These are phyloP conservation scores for Brachionus rubens DNA, from an alignment of 1,140 invertebrate genomes.

Conservation along the genomic window DNA sequence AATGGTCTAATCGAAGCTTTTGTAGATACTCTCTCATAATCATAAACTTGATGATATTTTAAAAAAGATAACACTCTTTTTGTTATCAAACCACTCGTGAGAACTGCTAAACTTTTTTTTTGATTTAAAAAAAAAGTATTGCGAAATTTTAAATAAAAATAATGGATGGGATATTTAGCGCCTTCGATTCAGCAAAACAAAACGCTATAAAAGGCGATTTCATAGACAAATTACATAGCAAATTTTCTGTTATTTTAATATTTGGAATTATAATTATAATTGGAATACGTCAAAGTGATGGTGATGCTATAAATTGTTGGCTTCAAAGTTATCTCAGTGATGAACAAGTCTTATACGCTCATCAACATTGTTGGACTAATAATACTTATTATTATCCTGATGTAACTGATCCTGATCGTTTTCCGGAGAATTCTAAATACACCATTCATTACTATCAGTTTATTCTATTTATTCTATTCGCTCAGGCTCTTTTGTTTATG, in stretches of 20 bases:
- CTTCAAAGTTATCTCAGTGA: constrained; percentile 25
- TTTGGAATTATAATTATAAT: constrained; percentile 4
- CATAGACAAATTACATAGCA: constrained; percentile 33
- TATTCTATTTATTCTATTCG: constrained; percentile 56
- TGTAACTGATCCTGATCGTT: background rate
- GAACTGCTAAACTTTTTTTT: no score
- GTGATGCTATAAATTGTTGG: constrained; percentile 43
- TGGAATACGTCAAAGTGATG: constrained; percentile 3
- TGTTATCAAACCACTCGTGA: no score
- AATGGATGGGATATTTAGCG: constrained; percentile 29
- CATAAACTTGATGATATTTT: no score
- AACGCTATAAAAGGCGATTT: constrained; percentile 39
- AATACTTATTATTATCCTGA: constrained; percentile 45
- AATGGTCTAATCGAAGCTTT: no score
- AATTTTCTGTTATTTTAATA: constrained; percentile 27
- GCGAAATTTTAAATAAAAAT: no score
- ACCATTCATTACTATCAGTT: constrained; percentile 56
- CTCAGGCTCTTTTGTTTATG: constrained; percentile 57
- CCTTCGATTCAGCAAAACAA: constrained; percentile 23
- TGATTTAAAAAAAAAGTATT: no score
- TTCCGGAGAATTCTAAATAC: constrained; percentile 29
- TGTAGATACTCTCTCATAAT: no score
- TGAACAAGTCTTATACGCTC: background rate
- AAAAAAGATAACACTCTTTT: no score
- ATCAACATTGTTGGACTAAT: constrained; percentile 45